Evolutionary conservation across 2,888 invertebrate genomes (phyloP).

Genomic region (Acronicta aceris): DNA sequence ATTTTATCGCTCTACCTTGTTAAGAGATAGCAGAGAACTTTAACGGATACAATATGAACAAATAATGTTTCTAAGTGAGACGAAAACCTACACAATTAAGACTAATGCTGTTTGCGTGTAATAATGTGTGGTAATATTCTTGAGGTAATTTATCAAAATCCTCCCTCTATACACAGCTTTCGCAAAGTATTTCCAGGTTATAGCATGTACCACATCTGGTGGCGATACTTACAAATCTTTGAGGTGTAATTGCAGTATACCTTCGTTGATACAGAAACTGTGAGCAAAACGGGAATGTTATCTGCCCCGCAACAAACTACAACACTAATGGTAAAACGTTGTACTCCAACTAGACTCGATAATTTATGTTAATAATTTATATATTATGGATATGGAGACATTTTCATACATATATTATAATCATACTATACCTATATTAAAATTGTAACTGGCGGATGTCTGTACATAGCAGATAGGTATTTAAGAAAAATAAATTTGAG

Average conservation of each 20-base stretch:
- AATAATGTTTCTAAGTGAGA: too few relatives aligned
- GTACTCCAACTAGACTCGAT: slow-evolving; percentile 69
- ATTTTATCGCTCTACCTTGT: too few relatives aligned
- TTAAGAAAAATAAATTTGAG: too few relatives aligned
- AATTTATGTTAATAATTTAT: slow-evolving; percentile 71
- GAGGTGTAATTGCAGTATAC: slow-evolving; percentile 80
- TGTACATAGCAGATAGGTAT: too few relatives aligned
- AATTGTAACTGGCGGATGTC: too few relatives aligned
- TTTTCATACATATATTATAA: slow-evolving; percentile 39
- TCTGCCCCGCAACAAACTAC: slow-evolving; percentile 77
- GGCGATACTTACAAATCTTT: slow-evolving; percentile 77
- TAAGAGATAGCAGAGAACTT: too few relatives aligned
- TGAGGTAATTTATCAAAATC: neutral
- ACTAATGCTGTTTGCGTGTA: neutral
- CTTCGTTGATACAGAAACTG: slow-evolving; percentile 68
- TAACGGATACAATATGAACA: too few relatives aligned
- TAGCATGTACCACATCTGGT: slow-evolving; percentile 61
- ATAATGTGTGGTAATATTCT: neutral
- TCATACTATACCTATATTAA: too few relatives aligned
- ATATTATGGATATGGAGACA: slow-evolving; percentile 47
- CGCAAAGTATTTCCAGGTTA: slow-evolving; percentile 41
- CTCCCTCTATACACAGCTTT: slow-evolving; percentile 3
- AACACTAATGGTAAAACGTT: slow-evolving; percentile 80
- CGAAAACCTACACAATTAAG: too few relatives aligned
- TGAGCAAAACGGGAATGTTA: slow-evolving; percentile 73